These are phyloP conservation scores for Chalcis sispes DNA, from an alignment of 2,888 invertebrate species.

Conservation along the genomic window DNA sequence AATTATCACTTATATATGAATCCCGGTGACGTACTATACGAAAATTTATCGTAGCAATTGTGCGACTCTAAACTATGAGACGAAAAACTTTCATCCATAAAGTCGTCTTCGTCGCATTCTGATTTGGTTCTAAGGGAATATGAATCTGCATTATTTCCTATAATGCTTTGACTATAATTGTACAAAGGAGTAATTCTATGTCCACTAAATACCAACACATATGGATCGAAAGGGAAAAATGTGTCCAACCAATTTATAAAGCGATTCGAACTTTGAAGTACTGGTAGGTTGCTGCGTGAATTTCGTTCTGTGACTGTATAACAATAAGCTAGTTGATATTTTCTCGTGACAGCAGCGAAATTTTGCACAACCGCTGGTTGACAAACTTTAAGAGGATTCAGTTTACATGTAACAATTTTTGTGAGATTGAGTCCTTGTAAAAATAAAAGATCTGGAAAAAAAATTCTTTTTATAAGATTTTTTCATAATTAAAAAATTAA, in stretches of 20 bases:
- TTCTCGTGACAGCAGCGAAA: slow-evolving; percentile 88
- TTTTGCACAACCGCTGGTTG: slow-evolving; percentile 86
- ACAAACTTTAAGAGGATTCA: slow-evolving; percentile 93
- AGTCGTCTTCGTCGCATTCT: slow-evolving; percentile 64
- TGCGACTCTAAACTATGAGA: slow-evolving; percentile 57
- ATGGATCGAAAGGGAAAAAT: slow-evolving; percentile 96
- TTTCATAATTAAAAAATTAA: slow-evolving; percentile 24
- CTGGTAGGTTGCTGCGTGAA: slow-evolving; percentile 80
- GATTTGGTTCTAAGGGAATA: slow-evolving; percentile 44
- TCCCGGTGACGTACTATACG: slow-evolving; percentile 65
- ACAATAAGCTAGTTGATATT: slow-evolving; percentile 94
- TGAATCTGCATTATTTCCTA: slow-evolving; percentile 37
- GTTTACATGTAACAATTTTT: slow-evolving; percentile 88
- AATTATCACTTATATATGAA: slow-evolving; percentile 54
- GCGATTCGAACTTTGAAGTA: slow-evolving; percentile 77
- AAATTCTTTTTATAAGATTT: slow-evolving; percentile 56
- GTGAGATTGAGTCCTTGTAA: slow-evolving; percentile 90
- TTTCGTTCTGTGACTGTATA: slow-evolving; percentile 93
- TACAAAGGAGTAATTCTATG: slow-evolving; percentile 76
- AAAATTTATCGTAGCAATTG: slow-evolving; percentile 60
- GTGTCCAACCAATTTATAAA: slow-evolving; percentile 79
- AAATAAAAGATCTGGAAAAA: slow-evolving; percentile 83
- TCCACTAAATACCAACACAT: slow-evolving; percentile 81
- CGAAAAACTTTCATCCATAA: slow-evolving; percentile 63
- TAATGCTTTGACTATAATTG: slow-evolving; percentile 76